These are phyloP conservation scores for Tetraodon nigroviridis DNA, from an alignment of 2,113 vertebrate species.

Conservation along the genomic window DNA sequence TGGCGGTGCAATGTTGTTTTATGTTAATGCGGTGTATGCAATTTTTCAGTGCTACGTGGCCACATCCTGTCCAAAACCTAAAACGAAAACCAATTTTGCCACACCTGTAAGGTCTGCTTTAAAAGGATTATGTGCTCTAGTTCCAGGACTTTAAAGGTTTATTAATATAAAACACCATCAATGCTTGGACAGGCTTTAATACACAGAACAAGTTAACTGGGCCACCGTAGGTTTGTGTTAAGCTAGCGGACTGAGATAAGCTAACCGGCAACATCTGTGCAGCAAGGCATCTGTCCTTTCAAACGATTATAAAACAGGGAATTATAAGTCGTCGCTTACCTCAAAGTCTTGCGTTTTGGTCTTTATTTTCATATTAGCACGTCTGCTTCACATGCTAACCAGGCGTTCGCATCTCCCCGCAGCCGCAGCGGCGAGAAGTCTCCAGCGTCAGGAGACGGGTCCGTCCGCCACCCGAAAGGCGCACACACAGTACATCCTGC, in stretches of 20 bases:
- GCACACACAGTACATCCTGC: background rate
- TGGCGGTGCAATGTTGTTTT: too few species aligned
- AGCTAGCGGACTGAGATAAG: slow-evolving; percentile 36
- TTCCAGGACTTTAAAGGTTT: too few species aligned
- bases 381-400: background rate
- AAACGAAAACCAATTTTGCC: slow-evolving; percentile 22
- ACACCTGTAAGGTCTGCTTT: slow-evolving; percentile 9
- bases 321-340: background rate
- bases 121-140: background rate
- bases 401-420: background rate
- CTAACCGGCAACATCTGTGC: slow-evolving; percentile 65
- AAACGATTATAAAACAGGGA: background rate
- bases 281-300: slow-evolving; percentile 54
- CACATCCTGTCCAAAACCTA: background rate
- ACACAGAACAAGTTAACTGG: background rate
- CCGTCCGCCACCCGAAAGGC: slow-evolving; percentile 33
- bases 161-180: too few species aligned
- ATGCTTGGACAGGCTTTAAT: too few species aligned
- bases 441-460: slow-evolving; percentile 6
- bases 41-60: background rate
- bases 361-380: slow-evolving; percentile 3
- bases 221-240: background rate
- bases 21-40: background rate
- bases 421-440: background rate
- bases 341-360: background rate